Evolutionary conservation across 2,888 invertebrate genomes (phyloP).

Genomic region (Willowsia nigromaculata): DNA sequence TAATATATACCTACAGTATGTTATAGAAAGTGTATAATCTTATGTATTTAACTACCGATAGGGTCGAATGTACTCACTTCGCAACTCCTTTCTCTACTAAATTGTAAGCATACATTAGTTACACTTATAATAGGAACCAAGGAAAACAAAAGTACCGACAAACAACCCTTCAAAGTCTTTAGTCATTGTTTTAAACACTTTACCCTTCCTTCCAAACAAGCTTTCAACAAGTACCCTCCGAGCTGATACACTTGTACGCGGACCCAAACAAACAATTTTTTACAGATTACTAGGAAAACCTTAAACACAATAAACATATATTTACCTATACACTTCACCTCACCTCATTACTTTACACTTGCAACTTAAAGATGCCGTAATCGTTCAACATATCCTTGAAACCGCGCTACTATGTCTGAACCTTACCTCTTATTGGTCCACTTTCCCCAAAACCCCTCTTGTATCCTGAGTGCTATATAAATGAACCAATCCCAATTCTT

Average conservation of each 20-base stretch:
- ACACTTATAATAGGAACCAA: too few species aligned
- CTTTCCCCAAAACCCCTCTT: neutral
- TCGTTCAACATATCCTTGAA: neutral
- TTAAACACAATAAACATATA: neutral
- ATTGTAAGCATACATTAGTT: too few species aligned
- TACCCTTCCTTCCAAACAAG: constrained; percentile 36
- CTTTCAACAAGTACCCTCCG: constrained; percentile 65
- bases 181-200: constrained; percentile 23
- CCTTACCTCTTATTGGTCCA: neutral
- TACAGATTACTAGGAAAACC: neutral
- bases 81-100: too few species aligned
- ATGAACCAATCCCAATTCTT: too few species aligned
- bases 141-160: neutral
- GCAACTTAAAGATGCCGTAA: neutral
- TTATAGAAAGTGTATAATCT: too few species aligned
- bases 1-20: too few species aligned
- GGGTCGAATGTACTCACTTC: too few species aligned
- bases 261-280: constrained; percentile 45
- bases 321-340: neutral
- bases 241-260: constrained; percentile 47
- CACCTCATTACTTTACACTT: neutral
- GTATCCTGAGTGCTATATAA: too few species aligned
- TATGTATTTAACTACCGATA: too few species aligned
- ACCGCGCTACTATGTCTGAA: neutral
- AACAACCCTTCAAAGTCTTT: constrained; percentile 12